Percentiles rank a stretch among this genome's conserved stretches.
Conservation (phyloP, 2,113 vertebrate species). For the Bagarius yarrelli region DNA sequence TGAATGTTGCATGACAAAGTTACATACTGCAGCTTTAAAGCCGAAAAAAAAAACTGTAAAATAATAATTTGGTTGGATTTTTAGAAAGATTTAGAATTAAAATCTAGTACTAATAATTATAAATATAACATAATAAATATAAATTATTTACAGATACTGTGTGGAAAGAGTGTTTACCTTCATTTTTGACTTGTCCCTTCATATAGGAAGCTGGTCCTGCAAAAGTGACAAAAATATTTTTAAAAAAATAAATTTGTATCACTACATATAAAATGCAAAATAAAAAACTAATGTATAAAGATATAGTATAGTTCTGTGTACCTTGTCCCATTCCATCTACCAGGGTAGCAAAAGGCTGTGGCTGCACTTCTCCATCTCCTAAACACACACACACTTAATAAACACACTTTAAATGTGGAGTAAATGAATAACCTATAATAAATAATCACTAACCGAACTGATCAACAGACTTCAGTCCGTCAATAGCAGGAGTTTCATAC, state of each 20-base stretch:
- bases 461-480: conserved; percentile 45
- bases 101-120: too few species aligned
- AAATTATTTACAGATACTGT: too few species aligned
- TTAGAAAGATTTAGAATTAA: background rate
- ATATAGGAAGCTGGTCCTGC: conserved; percentile 64
- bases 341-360: conserved; percentile 33
- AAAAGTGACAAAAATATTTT: conserved; percentile 14
- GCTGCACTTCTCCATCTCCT: conserved; percentile 49
- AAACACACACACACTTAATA: background rate
- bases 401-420: background rate
- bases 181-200: conserved; percentile 63
- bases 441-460: conserved; percentile 45
- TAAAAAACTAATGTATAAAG: too few species aligned
- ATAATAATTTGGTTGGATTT: background rate
- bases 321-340: conserved; percentile 34
- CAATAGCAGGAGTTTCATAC: conserved; percentile 56
- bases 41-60: background rate
- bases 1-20: too few species aligned
- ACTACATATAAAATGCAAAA: background rate
- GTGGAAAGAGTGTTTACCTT: conserved; percentile 65
- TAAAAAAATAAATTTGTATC: background rate
- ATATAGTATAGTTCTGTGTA: background rate
- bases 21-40: background rate
- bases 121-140: background rate
- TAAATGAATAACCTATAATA: too few species aligned